phyloP scores from a whole-genome alignment of 2,113 vertebrate species.

The Plotosus lineatus region DNA sequence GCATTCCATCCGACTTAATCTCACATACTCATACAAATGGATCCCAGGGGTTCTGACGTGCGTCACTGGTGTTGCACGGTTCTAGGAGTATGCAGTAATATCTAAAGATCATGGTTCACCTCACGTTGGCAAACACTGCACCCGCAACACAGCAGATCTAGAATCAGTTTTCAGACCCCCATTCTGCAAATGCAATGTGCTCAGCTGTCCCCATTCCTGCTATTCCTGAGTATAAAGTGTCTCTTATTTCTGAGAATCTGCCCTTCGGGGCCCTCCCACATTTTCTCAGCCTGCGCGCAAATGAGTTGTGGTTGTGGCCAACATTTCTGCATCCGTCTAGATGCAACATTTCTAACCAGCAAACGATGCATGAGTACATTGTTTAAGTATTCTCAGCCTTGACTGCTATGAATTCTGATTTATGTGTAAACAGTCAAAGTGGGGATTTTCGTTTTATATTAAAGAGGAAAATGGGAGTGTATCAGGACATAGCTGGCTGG shows the following conservation, averaged over 20 bases:
- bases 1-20: not conserved
- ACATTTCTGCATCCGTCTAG: not conserved
- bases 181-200: not conserved
- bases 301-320: conserved; percentile 2
- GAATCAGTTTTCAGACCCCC: not conserved
- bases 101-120: conserved; percentile 4
- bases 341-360: conserved; percentile 18
- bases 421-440: not conserved
- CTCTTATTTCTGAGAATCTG: conserved; percentile 30
- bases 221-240: conserved; percentile 20
- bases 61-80: not conserved
- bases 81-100: not conserved
- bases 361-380: not conserved
- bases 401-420: not conserved
- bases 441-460: not conserved
- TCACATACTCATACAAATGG: not conserved
- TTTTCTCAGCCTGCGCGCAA: not conserved
- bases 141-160: not conserved
- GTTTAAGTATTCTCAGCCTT: not conserved
- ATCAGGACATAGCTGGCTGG: conserved; percentile 7
- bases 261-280: conserved; percentile 9
- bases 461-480: conserved; percentile 15
- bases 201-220: conserved; percentile 27
- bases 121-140: not conserved
- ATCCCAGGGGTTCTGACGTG: not conserved